phyloP scores from a whole-genome alignment of 2,797 vertebrate genomes.

The Coracias cyanogaster region DNA sequence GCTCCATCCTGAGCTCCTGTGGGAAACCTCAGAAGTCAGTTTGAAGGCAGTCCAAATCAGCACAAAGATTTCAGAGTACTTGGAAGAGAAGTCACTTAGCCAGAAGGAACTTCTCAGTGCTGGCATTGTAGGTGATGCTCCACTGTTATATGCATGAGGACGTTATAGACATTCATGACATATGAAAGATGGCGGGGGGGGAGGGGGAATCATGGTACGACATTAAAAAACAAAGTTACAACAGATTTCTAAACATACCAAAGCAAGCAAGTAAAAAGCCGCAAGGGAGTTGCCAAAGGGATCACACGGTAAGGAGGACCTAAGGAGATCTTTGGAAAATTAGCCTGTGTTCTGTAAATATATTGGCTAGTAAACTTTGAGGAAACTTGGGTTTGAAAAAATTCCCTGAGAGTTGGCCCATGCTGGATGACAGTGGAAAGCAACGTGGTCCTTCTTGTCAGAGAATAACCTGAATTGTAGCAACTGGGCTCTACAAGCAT shows the following conservation, averaged over 20 bases:
- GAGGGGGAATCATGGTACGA: accelerated
- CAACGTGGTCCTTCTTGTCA: not conserved
- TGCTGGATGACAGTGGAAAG: not conserved
- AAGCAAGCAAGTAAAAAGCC: not conserved
- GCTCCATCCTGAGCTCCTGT: not conserved
- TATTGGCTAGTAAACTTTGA: not conserved
- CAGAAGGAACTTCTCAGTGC: not conserved
- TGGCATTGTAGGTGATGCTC: not conserved
- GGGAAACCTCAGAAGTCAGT: not conserved
- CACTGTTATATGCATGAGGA: not conserved
- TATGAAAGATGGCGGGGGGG: not conserved
- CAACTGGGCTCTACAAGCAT: not conserved
- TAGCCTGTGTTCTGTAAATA: not conserved
- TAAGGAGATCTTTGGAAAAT: not conserved
- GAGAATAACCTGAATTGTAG: not conserved
- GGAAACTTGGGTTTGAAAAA: not conserved
- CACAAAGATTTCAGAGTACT: not conserved
- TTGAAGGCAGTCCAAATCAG: not conserved
- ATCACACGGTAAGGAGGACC: not conserved
- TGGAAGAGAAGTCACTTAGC: not conserved
- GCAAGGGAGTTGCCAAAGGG: not conserved
- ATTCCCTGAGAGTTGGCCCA: not conserved
- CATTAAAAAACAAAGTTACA: not conserved
- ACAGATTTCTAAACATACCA: not conserved
- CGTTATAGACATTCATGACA: accelerated